Evolutionary conservation across 2,113 vertebrate species (phyloP).

Genomic region (Marmota monax): DNA sequence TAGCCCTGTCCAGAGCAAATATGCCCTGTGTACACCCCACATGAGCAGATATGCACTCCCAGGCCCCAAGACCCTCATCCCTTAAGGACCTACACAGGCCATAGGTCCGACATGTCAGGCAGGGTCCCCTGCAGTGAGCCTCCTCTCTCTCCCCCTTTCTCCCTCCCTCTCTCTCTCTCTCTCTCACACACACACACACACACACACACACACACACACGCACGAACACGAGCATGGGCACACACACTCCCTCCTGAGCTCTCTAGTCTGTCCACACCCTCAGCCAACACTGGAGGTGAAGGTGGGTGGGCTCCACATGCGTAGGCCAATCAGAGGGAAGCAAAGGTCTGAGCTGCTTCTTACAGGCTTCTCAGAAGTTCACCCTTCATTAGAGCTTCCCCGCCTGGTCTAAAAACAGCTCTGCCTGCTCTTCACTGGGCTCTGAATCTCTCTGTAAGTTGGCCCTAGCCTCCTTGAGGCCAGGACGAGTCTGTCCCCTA

Average conservation of each 20-base stretch:
- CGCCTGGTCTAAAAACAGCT: background rate
- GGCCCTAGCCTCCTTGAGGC: background rate
- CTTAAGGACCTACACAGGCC: background rate
- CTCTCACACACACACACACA: too few relatives aligned
- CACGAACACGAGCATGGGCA: too few relatives aligned
- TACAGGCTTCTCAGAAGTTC: background rate
- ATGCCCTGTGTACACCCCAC: rapidly evolving
- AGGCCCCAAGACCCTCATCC: background rate
- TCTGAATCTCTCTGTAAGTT: background rate
- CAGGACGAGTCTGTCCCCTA: background rate
- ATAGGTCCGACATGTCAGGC: too few relatives aligned
- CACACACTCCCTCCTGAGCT: background rate
- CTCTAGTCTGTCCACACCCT: background rate
- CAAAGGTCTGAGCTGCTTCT: background rate
- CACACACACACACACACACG: background rate
- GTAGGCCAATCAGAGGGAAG: background rate
- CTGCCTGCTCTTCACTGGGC: background rate
- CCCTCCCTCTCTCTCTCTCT: too few relatives aligned
- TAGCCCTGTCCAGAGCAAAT: background rate
- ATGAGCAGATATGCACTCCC: background rate
- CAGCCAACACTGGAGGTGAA: background rate
- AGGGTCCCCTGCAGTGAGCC: background rate
- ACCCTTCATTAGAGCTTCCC: background rate
- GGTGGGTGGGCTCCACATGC: background rate
- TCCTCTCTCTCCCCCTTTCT: background rate